phyloP scores from a whole-genome alignment of 2,113 vertebrate genomes.

The Salvelinus namaycush region DNA sequence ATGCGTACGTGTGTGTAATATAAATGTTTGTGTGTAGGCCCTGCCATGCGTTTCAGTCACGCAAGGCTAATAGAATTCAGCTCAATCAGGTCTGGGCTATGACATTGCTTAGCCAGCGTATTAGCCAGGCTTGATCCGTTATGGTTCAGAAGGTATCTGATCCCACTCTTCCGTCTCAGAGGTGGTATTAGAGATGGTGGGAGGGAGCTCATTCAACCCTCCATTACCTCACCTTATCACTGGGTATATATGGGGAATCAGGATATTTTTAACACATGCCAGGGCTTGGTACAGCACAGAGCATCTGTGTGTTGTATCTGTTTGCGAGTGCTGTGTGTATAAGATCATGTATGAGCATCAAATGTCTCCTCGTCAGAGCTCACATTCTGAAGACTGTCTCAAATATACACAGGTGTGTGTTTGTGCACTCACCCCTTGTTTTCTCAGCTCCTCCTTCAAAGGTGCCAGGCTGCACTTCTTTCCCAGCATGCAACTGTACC shows the following conservation, averaged over 20 bases:
- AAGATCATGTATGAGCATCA: neutral
- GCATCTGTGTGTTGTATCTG: neutral
- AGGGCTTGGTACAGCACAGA: neutral
- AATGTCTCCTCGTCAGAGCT: no score
- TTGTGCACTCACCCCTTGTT: conserved; percentile 86
- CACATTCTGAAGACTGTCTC: neutral
- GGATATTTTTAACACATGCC: neutral
- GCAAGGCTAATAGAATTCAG: conserved; percentile 37
- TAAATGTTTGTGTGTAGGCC: no score
- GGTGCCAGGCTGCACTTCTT: conserved; percentile 97
- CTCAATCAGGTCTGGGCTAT: conserved; percentile 37
- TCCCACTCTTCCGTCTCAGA: neutral
- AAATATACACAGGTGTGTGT: neutral
- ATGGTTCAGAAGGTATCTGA: neutral
- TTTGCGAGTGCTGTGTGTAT: neutral
- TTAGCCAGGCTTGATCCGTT: conserved; percentile 22
- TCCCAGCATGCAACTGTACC: conserved; percentile 99
- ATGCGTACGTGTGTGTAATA: no score
- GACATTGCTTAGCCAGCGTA: conserved; percentile 31
- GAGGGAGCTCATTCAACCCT: conserved; percentile 24
- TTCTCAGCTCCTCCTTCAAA: conserved; percentile 92
- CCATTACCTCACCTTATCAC: neutral
- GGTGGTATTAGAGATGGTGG: neutral
- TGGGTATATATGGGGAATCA: neutral
- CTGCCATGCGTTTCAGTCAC: conserved; percentile 34